phyloP scores from a whole-genome alignment of 2,797 vertebrate genomes.

The Argya squamiceps region DNA sequence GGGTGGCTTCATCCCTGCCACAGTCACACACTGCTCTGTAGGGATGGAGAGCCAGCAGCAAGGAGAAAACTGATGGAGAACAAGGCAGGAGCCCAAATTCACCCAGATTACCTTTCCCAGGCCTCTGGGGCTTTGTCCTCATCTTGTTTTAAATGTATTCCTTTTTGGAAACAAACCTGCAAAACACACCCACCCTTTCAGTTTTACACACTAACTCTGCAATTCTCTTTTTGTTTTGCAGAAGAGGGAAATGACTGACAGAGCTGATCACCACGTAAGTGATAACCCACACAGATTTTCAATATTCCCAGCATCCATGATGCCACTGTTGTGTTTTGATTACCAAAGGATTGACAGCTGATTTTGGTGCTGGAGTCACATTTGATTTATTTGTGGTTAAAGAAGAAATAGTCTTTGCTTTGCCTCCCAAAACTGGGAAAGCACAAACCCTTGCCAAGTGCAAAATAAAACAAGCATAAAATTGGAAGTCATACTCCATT shows the following conservation, averaged over 20 bases:
- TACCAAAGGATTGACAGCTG: rapidly evolving
- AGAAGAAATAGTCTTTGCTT: neutral
- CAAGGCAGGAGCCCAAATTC: neutral
- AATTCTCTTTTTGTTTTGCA: slow-evolving; percentile 29
- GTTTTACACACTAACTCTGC: neutral
- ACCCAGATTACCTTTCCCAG: neutral
- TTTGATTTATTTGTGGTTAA: neutral
- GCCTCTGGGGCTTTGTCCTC: neutral
- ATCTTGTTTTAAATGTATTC: neutral
- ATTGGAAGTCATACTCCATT: neutral
- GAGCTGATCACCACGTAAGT: neutral
- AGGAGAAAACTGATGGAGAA: neutral
- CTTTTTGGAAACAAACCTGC: neutral
- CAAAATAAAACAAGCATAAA: neutral
- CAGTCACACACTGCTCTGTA: rapidly evolving
- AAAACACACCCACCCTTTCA: neutral
- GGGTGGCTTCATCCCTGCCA: neutral
- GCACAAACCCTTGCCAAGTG: neutral
- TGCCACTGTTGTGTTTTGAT: rapidly evolving
- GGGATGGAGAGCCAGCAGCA: neutral
- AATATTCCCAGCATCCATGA: rapidly evolving
- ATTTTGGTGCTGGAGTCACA: neutral
- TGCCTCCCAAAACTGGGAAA: neutral
- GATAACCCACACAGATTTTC: neutral
- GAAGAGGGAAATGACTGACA: slow-evolving; percentile 59